A percentile compares a stretch with the other conserved stretches of the same genome.
Conservation (phyloP, 2,797 vertebrate genomes). For the Emys orbicularis region DNA sequence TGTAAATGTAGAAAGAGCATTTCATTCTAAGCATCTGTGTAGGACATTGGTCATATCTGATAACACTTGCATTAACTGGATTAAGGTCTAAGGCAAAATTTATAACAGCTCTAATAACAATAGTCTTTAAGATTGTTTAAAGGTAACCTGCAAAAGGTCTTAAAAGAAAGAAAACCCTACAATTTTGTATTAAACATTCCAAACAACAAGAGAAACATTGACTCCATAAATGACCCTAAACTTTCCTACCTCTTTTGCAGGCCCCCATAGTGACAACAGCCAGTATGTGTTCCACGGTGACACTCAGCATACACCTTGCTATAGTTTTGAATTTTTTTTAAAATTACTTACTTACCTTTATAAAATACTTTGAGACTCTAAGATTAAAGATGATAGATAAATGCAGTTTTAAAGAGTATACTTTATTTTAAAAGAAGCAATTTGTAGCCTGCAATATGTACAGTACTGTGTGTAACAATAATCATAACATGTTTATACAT, state of each 20-base stretch:
- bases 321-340: neutral
- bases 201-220: neutral
- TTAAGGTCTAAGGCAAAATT: constrained; percentile 37
- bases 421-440: neutral
- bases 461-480: neutral
- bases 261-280: neutral
- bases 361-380: neutral
- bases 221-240: neutral
- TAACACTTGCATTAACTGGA: constrained; percentile 34
- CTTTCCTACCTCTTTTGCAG: neutral
- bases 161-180: neutral
- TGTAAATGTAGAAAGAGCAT: constrained; percentile 4
- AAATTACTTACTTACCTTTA: neutral
- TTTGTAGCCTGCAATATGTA: neutral
- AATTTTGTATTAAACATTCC: neutral
- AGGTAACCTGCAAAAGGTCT: neutral
- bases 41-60: neutral
- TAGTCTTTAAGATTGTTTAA: constrained; percentile 6
- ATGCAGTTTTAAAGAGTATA: neutral
- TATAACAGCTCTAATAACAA: constrained; percentile 14
- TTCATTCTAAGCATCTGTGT: neutral
- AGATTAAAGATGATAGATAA: neutral
- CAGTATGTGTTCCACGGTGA: neutral
- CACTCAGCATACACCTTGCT: neutral
- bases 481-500: neutral